A percentile compares a stretch with the other conserved stretches of the same genome.
These are phyloP conservation scores for Urocynchramus pylzowi DNA, from an alignment of 2,113 vertebrate genomes.

Conservation along the genomic window DNA sequence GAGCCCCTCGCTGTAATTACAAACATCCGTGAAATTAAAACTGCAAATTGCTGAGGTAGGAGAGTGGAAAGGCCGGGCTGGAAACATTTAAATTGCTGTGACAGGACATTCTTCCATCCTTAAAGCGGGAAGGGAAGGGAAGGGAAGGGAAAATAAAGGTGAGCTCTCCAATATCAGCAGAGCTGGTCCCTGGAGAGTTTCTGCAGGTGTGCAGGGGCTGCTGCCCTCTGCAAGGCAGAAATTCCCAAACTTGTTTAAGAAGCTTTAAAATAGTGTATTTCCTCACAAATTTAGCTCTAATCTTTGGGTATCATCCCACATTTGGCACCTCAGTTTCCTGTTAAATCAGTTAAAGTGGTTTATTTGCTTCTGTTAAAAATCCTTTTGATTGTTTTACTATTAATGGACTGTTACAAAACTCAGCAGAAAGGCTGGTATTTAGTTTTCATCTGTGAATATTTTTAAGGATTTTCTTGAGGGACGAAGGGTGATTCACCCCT, in stretches of 20 bases:
- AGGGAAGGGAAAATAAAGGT: not conserved
- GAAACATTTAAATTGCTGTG: not conserved
- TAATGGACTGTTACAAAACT: not conserved
- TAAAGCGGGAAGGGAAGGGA: too few relatives aligned
- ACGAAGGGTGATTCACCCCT: not conserved
- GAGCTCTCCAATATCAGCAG: rapidly evolving
- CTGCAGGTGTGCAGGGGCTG: not conserved
- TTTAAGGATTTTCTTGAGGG: not conserved
- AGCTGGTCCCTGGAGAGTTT: rapidly evolving
- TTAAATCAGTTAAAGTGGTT: not conserved
- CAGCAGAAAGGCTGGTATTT: not conserved
- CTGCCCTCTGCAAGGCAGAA: not conserved
- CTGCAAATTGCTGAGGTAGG: not conserved
- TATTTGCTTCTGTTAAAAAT: not conserved
- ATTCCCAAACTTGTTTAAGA: not conserved
- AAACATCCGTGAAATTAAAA: not conserved
- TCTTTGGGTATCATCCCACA: rapidly evolving
- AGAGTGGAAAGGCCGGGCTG: not conserved
- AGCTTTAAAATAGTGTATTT: not conserved
- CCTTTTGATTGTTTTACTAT: not conserved
- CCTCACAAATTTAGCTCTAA: not conserved
- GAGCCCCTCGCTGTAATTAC: not conserved
- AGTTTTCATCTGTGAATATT: not conserved
- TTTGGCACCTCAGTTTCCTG: not conserved
- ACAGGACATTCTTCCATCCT: not conserved